Evolutionary conservation across 2,888 invertebrate genomes (phyloP).

Genomic region (Eristalinus aeneus): DNA sequence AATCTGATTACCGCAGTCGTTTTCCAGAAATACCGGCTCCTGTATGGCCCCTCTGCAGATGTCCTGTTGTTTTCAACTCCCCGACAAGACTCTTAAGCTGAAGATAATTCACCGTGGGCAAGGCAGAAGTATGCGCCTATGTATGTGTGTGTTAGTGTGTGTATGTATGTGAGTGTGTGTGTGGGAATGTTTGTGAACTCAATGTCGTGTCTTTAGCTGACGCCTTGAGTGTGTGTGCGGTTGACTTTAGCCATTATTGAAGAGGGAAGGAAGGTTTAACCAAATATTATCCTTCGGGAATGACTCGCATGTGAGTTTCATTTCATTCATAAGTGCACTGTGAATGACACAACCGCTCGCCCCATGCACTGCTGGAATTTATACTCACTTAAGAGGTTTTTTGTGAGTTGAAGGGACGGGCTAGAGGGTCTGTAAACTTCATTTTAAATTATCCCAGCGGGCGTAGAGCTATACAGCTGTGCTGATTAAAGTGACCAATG

Average conservation of each 20-base stretch:
- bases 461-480: too few relatives aligned
- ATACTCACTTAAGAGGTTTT: conserved; percentile 43
- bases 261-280: conserved; percentile 22
- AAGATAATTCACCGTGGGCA: conserved; percentile 31
- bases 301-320: conserved; percentile 40
- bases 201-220: conserved; percentile 18
- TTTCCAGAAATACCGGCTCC: conserved; percentile 5
- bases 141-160: conserved; percentile 3
- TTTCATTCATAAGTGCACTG: conserved; percentile 34
- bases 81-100: conserved; percentile 27
- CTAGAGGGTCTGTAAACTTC: not conserved
- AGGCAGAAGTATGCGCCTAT: too few relatives aligned
- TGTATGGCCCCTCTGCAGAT: conserved; percentile 21
- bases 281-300: conserved; percentile 34
- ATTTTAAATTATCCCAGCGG: not conserved
- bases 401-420: not conserved
- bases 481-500: too few relatives aligned
- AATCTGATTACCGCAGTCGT: conserved; percentile 42
- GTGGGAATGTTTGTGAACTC: conserved; percentile 25
- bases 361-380: conserved; percentile 44
- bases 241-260: conserved; percentile 37
- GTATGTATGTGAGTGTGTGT: conserved; percentile 21
- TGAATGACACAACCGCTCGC: conserved; percentile 20
- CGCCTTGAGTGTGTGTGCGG: not conserved
- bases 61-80: conserved; percentile 34